Evolutionary conservation across 2,113 vertebrate genomes (phyloP), one percentile per base, ranked within the genome.

Genomic region (Oryzias celebensis): DNA sequence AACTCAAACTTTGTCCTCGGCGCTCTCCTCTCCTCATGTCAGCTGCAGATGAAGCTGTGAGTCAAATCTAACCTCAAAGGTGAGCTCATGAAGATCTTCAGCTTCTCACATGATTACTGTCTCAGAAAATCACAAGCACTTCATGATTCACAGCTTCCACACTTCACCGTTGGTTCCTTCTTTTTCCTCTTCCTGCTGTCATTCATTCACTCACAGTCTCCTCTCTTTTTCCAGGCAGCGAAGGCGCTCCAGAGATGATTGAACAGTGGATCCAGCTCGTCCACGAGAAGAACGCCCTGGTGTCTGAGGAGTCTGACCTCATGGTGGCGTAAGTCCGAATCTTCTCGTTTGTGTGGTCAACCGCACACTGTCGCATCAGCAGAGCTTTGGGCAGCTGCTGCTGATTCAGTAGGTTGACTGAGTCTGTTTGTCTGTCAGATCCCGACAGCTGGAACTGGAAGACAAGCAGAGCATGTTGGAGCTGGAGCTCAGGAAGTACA

Each of bases 281-380:
- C 46, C 93, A 95, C 58, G 88, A 95, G 85, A 98, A 96, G 86
- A 97, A 98, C 65, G 89, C 73, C 0, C 65, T 98, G 67, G 86
- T 98, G 59, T 92, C 82, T 0, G 96, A 98, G 77, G 96, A 98
- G 84, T 97, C 96, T 0, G 96, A 97, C 66, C 95, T 98, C 75
- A 98, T 96, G 95, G 94, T 98, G 65, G 83, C 75, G 96, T 98
- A 89, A 95, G 93, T 91, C 91, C 79, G 5, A 43, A 14, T 46
- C 0, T 31, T 10, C 55, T 50, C 42, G 22, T 13, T 6, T 46
- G 14, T 16, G 14, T 44, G 43, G 15, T 44, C 26, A 44, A 44
- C 43, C 15, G 2, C 15, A 44, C 4, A 7, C 12, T 16, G 51
- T 7, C 55, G 59, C 18, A 3, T 70, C 58, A 82, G 36, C 52